Conservation (phyloP, 2,888 invertebrate species). For the Cephus pulcher region DNA sequence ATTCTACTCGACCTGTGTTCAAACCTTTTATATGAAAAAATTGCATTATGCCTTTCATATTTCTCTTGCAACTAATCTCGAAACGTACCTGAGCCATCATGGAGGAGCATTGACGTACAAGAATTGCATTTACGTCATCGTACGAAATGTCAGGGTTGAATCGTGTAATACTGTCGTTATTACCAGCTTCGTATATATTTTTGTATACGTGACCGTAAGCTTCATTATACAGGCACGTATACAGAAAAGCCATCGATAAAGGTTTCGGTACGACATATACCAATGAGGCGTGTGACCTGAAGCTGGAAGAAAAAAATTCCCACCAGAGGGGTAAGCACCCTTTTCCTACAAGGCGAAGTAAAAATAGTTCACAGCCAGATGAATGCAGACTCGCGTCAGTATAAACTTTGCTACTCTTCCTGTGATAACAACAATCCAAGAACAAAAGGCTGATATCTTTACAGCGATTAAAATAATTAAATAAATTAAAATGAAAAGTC, state of each 20-base stretch:
- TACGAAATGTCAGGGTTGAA: conserved; percentile 54
- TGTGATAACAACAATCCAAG: neutral
- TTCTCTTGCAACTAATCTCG: neutral
- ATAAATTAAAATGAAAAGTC: neutral
- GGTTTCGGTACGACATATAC: neutral
- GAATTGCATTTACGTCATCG: neutral
- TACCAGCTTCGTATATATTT: conserved; percentile 24
- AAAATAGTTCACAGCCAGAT: neutral
- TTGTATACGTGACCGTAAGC: neutral
- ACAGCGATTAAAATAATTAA: neutral
- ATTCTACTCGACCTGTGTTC: neutral
- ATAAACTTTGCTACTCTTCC: neutral
- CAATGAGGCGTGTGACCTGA: neutral
- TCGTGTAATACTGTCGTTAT: conserved; percentile 50
- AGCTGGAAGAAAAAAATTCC: neutral
- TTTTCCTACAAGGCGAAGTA: neutral
- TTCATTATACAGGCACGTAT: neutral
- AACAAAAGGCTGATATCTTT: neutral
- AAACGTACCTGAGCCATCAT: neutral
- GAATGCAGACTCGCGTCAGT: neutral
- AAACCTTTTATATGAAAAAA: neutral
- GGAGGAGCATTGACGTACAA: neutral
- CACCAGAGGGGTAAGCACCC: neutral
- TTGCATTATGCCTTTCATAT: neutral
- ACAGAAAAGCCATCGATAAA: neutral